A percentile compares a stretch with the other conserved stretches of the same genome.
Evolutionary conservation across 2,888 invertebrate species (phyloP).

Genomic region (Meliscaeva auricollis): DNA sequence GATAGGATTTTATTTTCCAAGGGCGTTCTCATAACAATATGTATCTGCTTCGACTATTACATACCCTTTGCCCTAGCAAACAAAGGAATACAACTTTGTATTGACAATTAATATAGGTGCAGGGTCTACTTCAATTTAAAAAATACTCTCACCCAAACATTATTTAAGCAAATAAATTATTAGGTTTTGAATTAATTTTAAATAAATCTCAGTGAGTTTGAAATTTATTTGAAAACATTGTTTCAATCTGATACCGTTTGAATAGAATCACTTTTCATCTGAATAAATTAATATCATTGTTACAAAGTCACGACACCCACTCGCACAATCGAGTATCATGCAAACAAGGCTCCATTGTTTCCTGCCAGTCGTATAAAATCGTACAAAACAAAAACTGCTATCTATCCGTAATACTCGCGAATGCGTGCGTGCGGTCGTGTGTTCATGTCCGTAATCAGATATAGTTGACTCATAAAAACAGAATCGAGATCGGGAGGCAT

Average conservation of each 20-base stretch:
- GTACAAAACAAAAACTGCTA: neutral
- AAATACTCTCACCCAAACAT: neutral
- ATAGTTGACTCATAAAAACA: slow-evolving; percentile 25
- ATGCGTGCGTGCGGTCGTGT: neutral
- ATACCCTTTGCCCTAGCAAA: too few species aligned
- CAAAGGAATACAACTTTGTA: too few species aligned
- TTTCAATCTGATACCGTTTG: neutral
- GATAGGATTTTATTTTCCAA: too few species aligned
- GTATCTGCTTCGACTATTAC: too few species aligned
- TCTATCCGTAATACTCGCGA: neutral
- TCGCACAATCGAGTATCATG: neutral
- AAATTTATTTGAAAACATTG: neutral
- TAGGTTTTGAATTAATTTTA: neutral
- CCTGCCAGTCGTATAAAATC: neutral
- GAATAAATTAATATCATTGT: slow-evolving; percentile 19
- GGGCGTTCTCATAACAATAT: too few species aligned
- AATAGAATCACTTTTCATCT: neutral
- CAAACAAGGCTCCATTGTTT: slow-evolving; percentile 7
- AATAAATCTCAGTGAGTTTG: neutral
- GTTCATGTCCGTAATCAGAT: slow-evolving; percentile 36
- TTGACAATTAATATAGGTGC: too few species aligned
- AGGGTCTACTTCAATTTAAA: too few species aligned
- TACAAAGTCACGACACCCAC: neutral
- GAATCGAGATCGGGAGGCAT: slow-evolving; percentile 1
- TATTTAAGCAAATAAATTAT: neutral